Base-by-base conservation (phyloP, 2,797 vertebrate species). In the Corythornis leucogaster region DNA sequence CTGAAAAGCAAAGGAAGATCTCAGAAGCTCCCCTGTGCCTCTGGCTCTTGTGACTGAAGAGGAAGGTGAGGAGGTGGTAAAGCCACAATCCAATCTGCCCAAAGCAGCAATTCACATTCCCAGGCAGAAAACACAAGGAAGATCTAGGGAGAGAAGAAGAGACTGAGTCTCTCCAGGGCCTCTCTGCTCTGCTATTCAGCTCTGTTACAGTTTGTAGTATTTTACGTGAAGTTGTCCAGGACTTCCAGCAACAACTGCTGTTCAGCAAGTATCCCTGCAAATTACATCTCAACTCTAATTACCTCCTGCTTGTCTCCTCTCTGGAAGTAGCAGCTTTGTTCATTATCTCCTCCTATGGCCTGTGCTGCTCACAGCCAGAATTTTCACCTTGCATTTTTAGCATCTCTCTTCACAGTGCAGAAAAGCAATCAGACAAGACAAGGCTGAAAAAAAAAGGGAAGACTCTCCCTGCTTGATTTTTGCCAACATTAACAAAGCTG, bases 231-330 rank as follows among this genome's bases (percentile, higher is more conserved):
- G 51, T 13, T 76, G 45, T 20, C 28, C 70, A 43, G 17, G 63
- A 70, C 79, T 68, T 70, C 79, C 70, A 94, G 82, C 43, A 75
- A 57, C 63, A 89, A 82, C 15, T 89, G 42, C 62, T 85, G 43
- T 38, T 81, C 62, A 80, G 58, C 80, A 81, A 83, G 59, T 53
- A 84, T 55, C 30, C 22, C 14, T 8, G 57, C 54, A 83, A 93
- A 70, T 73, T 75, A 69, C 30, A 66, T 51, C 83, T 75, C 48
- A 10, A 25, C 38, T 64, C 12, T 54, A 82, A 89, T 93, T 76
- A 80, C 53, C 28, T 81, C 73, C 50, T 74, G 68, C 67, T 87
- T 63, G 38, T 76, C 73, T 76, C 31, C 43, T 64, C 71, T 74
- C 67, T 66, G 15, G 38, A 81, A 63, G 63, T 14, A 76, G 81